A percentile compares a stretch with the other conserved stretches of the same genome.
Conservation (phyloP, 2,797 vertebrate genomes). For the Agapornis canus region DNA sequence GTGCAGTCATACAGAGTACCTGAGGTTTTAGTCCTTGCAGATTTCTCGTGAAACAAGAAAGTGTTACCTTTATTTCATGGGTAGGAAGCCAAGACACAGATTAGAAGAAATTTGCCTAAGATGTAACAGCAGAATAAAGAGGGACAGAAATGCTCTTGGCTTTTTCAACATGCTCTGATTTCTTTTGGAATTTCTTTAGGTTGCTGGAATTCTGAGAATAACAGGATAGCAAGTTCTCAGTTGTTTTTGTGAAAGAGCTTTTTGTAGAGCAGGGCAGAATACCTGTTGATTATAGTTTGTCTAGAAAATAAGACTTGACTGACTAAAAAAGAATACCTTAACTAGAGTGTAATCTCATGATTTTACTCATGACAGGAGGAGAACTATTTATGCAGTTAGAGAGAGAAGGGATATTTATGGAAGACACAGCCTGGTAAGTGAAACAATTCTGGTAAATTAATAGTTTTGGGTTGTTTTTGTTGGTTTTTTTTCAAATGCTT, state of each 20-base stretch:
- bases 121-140: background rate
- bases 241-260: background rate
- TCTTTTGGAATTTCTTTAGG: background rate
- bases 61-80: background rate
- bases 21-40: background rate
- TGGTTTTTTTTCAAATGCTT: background rate
- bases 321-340: constrained; percentile 6
- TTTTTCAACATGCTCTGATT: background rate
- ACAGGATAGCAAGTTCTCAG: background rate
- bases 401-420: constrained; percentile 99
- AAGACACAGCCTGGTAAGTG: constrained; percentile 97
- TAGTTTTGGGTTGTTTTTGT: accelerated
- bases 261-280: background rate
- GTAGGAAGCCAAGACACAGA: background rate
- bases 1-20: background rate
- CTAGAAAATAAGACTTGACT: background rate
- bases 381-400: constrained; percentile 99
- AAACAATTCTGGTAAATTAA: constrained; percentile 44
- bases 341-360: background rate
- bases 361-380: constrained; percentile 84
- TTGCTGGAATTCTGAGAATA: background rate
- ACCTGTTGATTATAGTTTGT: background rate
- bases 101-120: background rate
- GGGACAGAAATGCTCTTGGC: background rate
- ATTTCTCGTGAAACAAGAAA: background rate